Base-by-base conservation (phyloP, 2,113 vertebrate species). In the Lamprologus sp. region DNA sequence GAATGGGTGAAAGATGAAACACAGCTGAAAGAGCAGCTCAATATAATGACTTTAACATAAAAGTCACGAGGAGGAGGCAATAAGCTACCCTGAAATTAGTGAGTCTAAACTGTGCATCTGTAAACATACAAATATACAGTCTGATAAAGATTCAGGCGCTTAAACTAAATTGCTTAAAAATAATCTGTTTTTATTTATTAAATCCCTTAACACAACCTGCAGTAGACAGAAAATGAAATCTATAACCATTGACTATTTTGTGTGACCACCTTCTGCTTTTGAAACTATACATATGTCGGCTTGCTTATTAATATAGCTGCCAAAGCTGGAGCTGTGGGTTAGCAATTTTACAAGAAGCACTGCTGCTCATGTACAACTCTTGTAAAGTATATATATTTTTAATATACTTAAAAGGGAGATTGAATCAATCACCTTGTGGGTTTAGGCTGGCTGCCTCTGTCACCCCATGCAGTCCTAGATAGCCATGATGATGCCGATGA, bases 221-320 rank as follows among this genome's bases (percentile, higher is more conserved):
- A 47, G 21, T 28, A 73, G 40, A 28, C 37, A 73, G 13, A 73
- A 73, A 47, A 11, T 73, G 4, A 73, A 73, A 45, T 73, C 40
- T 42, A 73, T 73, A 47, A 73, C 68, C 40, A 26, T 5, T 26
- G 68, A 14, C 37, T 26, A 26, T 23, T 73, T 45, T 73, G 68
- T 73, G 68, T 45, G 68, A 45, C 40, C 37, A 73, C 40, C 63
- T 65, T 37, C 60, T 68, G 19, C 19, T 68, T 68, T 68, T 68
- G 63, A n/a, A 65, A 65, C 31, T n/a, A 65, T 35, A 35, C 80
- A 60, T 84, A 53, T 73, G 58, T 87, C 35, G 80, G 82, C 56
- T 58, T 87, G 82, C 87, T 88, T 85, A 90, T 90, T 93, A 90
- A 92, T 87, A 87, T 49, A 26, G 70, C 56, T 92, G 81, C 80